Evolutionary conservation across 2,113 vertebrate species (phyloP), one percentile per base, ranked within the genome.

Genomic region (Carettochelys insculpta): DNA sequence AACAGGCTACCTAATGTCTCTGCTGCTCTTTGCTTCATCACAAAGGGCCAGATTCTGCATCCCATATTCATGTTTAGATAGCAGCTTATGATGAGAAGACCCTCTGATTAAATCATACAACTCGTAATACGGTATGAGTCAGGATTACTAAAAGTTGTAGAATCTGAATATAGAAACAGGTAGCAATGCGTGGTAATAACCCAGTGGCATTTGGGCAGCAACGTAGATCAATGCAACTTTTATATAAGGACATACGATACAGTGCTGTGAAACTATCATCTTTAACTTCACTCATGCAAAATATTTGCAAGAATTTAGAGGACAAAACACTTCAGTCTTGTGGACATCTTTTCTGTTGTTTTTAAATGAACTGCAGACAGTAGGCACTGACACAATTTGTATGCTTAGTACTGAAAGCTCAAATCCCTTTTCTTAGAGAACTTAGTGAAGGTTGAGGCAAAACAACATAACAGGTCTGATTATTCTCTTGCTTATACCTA

Each of bases 371-470:
- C 24, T 45, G 24, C 71, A 29, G 29, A 75, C 71, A 29, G 25
- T 45, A 75, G 24, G 13, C 11, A 12, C 71, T 45, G 41, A 75
- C 38, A 45, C 20, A 27, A 27, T 68, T 45, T 75, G 25, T 8
- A 2, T 52, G 3, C 7, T 92, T 91, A 58, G 34, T 76, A 19
- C 5, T 75, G 38, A 52, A 24, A 13, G 43, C 12, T 92, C 80
- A 80, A 88, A 73, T 38, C 7, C 65, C 71, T 80, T 68, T 38
- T 48, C 90, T 90, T 91, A 77, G 24, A 52, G 78, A 95, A 53
- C 56, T 91, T 58, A 53, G 84, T 68, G 19, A 83, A 52, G 2
- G 90, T 88, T 77, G 77, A 91, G 87, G 53, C 50, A 88, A 50
- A 58, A 54, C 27, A 77, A 38, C 65, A 41, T 11, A 41, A 47